Evolutionary conservation across 1,140 invertebrate genomes (phyloP).

Genomic region (Megalonaias nervosa): DNA sequence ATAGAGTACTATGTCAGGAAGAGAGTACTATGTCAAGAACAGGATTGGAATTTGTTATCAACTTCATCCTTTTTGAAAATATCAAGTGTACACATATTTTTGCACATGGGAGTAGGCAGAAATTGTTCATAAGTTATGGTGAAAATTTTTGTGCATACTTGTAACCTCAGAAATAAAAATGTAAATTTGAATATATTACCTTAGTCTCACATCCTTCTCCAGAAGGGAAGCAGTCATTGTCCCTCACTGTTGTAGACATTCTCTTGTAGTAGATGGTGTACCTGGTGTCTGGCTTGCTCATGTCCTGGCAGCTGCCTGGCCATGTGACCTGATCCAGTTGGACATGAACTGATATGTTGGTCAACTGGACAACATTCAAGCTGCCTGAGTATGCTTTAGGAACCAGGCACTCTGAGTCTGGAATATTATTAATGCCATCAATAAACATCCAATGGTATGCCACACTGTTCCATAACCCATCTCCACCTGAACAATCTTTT

Average conservation of each 20-base stretch:
- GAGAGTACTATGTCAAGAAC: no score
- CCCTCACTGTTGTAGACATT: constrained; percentile 44
- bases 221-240: constrained; percentile 40
- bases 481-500: background rate
- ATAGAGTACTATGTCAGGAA: no score
- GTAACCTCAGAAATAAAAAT: no score
- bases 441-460: background rate
- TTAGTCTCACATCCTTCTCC: constrained; percentile 37
- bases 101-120: no score
- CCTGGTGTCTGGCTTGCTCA: constrained; percentile 78
- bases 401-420: constrained; percentile 78
- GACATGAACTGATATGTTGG: constrained; percentile 78
- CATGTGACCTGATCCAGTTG: constrained; percentile 76
- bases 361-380: constrained; percentile 70
- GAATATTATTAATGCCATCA: background rate
- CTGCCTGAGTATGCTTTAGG: constrained; percentile 74
- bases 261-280: constrained; percentile 80
- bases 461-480: background rate
- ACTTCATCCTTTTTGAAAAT: no score
- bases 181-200: constrained; percentile 25
- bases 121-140: no score
- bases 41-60: no score
- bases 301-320: constrained; percentile 75
- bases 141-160: no score
- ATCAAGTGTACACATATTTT: no score